Evolutionary conservation across 1,140 invertebrate species (phyloP), one percentile per base, ranked within the genome.

Genomic region (Ephestia elutella): DNA sequence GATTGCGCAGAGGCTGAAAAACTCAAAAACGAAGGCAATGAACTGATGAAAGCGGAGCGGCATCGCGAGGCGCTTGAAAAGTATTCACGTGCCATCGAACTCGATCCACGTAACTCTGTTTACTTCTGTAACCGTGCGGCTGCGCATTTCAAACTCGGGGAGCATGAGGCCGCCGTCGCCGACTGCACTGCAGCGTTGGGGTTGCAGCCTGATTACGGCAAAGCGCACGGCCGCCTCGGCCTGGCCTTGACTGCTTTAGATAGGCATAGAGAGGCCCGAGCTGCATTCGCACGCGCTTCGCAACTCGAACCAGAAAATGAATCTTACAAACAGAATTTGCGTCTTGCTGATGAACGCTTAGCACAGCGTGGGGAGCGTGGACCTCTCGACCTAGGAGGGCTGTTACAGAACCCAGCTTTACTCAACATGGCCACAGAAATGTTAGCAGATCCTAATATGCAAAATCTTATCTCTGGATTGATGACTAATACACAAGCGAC

Each of bases 41-140:
- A 93, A 56, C 89, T 94, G 5, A 97, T 98, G 95, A 96, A 95
- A 78, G 89, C 91, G 38, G 93, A 94, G 38, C 93, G 93, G 68
- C 95, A 92, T 81, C 89, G 91, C 10, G 95, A 96, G 89, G 97
- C 97, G 5, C 73, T 97, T 17, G 90, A 92, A 5, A 92, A 92
- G 75, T 98, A 98, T 80, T 93, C 95, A 66, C 93, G 93, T 66
- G 97, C 97, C 13, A 96, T 98, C 63, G 90, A 94, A 65, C 85
- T 97, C 35, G 96, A 98, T 82, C 91, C 92, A 10, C 92, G 91
- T 57, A 98, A 98, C 90, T 93, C 96, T 3, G 95, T 98, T n/a
- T 98, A 95, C 85, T 98, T 96, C 86, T 97, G 97, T 78, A 99
- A 98, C 82, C 92, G 97, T 67, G 97, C 97, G 50, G 97, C 97